Evolutionary conservation across 2,113 vertebrate species (phyloP).

Genomic region (Dipodomys spectabilis): DNA sequence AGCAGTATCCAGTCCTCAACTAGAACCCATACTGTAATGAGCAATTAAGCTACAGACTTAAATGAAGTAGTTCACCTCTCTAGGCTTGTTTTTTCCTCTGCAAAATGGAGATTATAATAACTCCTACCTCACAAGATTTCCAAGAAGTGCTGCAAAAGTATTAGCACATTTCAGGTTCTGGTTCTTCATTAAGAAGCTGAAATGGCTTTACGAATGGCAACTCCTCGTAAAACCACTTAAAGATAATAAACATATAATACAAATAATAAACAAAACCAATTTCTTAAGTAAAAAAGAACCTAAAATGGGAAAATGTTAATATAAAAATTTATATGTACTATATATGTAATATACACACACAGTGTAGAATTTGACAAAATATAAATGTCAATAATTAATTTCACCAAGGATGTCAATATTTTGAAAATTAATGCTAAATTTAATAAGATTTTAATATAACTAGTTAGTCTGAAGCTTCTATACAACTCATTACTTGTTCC

Average conservation of each 20-base stretch:
- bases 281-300: slow-evolving; percentile 42
- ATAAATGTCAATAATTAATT: slow-evolving; percentile 27
- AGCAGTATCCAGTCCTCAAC: neutral
- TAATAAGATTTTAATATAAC: slow-evolving; percentile 32
- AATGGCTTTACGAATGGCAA: no score
- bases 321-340: neutral
- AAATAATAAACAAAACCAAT: neutral
- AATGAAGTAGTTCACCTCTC: neutral
- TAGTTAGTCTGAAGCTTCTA: slow-evolving; percentile 9
- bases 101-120: neutral
- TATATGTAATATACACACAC: neutral
- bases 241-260: neutral
- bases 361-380: neutral
- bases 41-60: neutral
- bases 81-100: neutral
- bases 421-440: slow-evolving; percentile 1
- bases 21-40: neutral
- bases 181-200: no score
- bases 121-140: neutral
- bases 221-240: no score
- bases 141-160: neutral
- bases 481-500: slow-evolving; percentile 4
- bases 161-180: neutral
- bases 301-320: neutral
- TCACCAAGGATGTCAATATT: neutral